Conservation (phyloP, 1,140 invertebrate genomes). For the Drosophila novamexicana region DNA sequence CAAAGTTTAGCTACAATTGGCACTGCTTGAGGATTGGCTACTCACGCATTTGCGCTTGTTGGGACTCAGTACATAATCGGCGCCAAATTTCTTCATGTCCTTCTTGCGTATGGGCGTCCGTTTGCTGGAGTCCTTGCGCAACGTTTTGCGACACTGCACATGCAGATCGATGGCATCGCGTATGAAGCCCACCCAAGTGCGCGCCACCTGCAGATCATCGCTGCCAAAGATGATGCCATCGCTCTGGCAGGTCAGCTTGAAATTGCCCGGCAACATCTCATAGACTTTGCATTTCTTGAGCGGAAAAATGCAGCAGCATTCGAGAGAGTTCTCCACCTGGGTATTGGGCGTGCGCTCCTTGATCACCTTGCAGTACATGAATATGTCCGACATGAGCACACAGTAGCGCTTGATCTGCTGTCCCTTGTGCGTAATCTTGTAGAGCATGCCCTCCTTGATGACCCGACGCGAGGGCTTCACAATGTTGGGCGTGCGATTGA, state of each 20-base stretch:
- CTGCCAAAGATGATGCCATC: slow-evolving; percentile 87
- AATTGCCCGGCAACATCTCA: slow-evolving; percentile 86
- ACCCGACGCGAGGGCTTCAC: slow-evolving; percentile 88
- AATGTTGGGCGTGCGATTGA: slow-evolving; percentile 87
- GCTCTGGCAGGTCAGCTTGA: slow-evolving; percentile 86
- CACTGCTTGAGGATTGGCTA: neutral
- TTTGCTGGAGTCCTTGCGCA: slow-evolving; percentile 87
- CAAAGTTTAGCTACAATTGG: neutral
- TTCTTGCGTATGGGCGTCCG: slow-evolving; percentile 86
- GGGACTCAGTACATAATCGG: slow-evolving; percentile 76
- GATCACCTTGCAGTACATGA: slow-evolving; percentile 86
- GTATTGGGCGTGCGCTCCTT: slow-evolving; percentile 77
- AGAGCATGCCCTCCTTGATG: slow-evolving; percentile 89
- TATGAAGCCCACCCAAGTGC: slow-evolving; percentile 86
- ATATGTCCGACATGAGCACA: slow-evolving; percentile 86
- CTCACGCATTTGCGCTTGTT: slow-evolving; percentile 82
- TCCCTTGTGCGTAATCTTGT: slow-evolving; percentile 87
- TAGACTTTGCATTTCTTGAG: slow-evolving; percentile 87
- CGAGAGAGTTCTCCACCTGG: slow-evolving; percentile 85
- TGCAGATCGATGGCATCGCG: slow-evolving; percentile 86
- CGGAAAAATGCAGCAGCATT: slow-evolving; percentile 87
- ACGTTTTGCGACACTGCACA: slow-evolving; percentile 86
- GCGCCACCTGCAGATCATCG: slow-evolving; percentile 85
- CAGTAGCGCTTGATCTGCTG: slow-evolving; percentile 85
- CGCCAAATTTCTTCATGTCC: slow-evolving; percentile 85